phyloP scores from a whole-genome alignment of 2,888 invertebrate genomes.

The Trichopria drosophilae region DNA sequence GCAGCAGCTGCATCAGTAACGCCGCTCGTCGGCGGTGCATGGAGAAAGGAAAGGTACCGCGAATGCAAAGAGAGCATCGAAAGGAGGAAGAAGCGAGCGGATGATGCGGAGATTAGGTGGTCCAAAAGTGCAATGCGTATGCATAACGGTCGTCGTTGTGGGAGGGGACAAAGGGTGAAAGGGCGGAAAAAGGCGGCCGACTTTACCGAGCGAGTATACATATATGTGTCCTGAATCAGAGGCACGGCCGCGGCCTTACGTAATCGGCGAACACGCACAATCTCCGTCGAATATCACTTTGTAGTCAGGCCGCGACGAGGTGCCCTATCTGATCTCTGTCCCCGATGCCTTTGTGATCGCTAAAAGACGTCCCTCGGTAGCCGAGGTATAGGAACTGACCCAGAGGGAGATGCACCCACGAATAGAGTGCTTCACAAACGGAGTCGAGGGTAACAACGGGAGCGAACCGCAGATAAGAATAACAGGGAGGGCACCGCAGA shows the following conservation, averaged over 20 bases:
- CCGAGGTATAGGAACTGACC: too few species aligned
- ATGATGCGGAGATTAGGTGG: conserved; percentile 13
- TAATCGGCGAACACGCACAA: conserved; percentile 50
- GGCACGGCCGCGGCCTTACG: conserved; percentile 43
- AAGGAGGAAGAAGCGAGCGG: not conserved
- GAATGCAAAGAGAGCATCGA: not conserved
- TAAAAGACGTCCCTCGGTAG: conserved; percentile 2
- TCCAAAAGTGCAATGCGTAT: conserved; percentile 20
- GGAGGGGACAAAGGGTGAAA: conserved; percentile 2
- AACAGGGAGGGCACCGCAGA: too few species aligned
- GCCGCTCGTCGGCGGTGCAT: not conserved
- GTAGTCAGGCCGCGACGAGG: conserved; percentile 50
- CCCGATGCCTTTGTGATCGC: conserved; percentile 30
- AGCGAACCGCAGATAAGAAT: too few species aligned
- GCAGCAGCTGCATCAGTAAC: too few species aligned
- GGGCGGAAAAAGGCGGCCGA: conserved; percentile 12
- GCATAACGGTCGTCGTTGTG: conserved; percentile 24
- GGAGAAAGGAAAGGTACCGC: conserved; percentile 17
- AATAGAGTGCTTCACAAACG: too few species aligned
- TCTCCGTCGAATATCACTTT: conserved; percentile 55
- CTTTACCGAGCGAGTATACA: not conserved
- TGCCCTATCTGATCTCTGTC: conserved; percentile 49
- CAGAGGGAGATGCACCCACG: too few species aligned
- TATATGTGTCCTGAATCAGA: conserved; percentile 41
- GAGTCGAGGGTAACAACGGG: too few species aligned